Conservation (phyloP, 2,797 vertebrate genomes). For the Rhinichthys osculus region DNA sequence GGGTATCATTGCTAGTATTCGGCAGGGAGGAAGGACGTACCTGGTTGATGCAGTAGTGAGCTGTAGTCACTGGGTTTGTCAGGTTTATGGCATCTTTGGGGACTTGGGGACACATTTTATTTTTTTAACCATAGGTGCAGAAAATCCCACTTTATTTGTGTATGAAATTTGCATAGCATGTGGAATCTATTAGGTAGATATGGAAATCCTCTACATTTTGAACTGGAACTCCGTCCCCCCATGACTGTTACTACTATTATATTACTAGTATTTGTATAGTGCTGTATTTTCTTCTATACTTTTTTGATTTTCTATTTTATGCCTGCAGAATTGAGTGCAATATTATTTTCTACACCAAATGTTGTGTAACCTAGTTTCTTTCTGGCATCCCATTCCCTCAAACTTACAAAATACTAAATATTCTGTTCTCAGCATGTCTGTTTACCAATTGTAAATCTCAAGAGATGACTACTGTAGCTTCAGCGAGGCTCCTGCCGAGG, state of each 20-base stretch:
- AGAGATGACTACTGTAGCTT: slow-evolving; percentile 12
- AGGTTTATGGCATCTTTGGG: neutral
- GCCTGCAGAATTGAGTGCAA: neutral
- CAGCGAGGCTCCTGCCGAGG: neutral
- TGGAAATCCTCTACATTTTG: neutral
- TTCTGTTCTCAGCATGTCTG: slow-evolving; percentile 32
- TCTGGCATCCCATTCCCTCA: slow-evolving; percentile 18
- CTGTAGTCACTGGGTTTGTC: neutral
- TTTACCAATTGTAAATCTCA: slow-evolving; percentile 45
- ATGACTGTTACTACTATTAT: neutral
- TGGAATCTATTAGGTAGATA: neutral
- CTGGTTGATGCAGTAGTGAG: neutral
- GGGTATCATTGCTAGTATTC: neutral
- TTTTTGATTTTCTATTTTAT: neutral
- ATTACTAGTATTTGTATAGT: slow-evolving; percentile 1
- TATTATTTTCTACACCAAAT: neutral
- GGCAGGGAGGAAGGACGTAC: neutral
- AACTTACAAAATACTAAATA: slow-evolving; percentile 22
- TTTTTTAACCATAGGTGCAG: neutral
- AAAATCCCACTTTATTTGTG: neutral
- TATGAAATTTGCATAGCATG: neutral
- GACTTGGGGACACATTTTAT: neutral
- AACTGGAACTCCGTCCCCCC: neutral
- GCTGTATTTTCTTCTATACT: neutral
- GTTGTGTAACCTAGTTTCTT: neutral